Evolutionary conservation across 2,888 invertebrate species (phyloP).

Genomic region (Caenorhabditis plicata): DNA sequence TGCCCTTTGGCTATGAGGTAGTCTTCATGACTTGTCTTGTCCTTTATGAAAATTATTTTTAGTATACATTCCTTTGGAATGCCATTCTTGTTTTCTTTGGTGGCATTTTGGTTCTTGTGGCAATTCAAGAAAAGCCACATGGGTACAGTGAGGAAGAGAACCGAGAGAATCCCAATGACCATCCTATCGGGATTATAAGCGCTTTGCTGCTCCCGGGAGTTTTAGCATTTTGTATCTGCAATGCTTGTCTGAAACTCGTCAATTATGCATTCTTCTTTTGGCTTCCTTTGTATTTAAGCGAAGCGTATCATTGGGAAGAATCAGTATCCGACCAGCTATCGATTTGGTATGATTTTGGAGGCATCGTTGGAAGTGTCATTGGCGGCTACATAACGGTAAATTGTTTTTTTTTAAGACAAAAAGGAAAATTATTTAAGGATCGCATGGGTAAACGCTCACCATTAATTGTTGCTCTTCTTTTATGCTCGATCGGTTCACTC

Average conservation of each 20-base stretch:
- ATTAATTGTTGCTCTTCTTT: slow-evolving; percentile 59
- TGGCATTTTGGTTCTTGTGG: slow-evolving; percentile 65
- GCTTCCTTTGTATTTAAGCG: slow-evolving; percentile 69
- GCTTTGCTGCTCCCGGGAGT: slow-evolving; percentile 63
- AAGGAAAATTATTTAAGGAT: slow-evolving; percentile 36
- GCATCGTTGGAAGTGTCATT: slow-evolving; percentile 67
- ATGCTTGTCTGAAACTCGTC: slow-evolving; percentile 70
- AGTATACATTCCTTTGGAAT: slow-evolving; percentile 69
- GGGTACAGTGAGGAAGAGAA: slow-evolving; percentile 6
- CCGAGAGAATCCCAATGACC: slow-evolving; percentile 24
- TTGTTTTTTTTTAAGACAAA: neutral
- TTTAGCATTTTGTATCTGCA: slow-evolving; percentile 67
- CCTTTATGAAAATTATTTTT: slow-evolving; percentile 29
- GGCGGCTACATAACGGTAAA: slow-evolving; percentile 62
- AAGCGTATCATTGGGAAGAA: slow-evolving; percentile 51
- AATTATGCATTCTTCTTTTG: slow-evolving; percentile 71
- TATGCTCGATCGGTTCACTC: slow-evolving; percentile 54
- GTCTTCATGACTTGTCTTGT: slow-evolving; percentile 1
- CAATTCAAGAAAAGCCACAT: slow-evolving; percentile 67
- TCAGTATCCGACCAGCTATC: slow-evolving; percentile 67
- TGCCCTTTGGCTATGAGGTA: slow-evolving; percentile 69
- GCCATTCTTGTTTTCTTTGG: slow-evolving; percentile 67
- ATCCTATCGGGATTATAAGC: slow-evolving; percentile 52
- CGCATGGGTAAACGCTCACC: slow-evolving; percentile 60
- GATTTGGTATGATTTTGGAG: slow-evolving; percentile 70